Percentiles rank a stretch among this genome's conserved stretches.
Evolutionary conservation across 2,797 vertebrate genomes (phyloP).

Genomic region (Chromis chromis): DNA sequence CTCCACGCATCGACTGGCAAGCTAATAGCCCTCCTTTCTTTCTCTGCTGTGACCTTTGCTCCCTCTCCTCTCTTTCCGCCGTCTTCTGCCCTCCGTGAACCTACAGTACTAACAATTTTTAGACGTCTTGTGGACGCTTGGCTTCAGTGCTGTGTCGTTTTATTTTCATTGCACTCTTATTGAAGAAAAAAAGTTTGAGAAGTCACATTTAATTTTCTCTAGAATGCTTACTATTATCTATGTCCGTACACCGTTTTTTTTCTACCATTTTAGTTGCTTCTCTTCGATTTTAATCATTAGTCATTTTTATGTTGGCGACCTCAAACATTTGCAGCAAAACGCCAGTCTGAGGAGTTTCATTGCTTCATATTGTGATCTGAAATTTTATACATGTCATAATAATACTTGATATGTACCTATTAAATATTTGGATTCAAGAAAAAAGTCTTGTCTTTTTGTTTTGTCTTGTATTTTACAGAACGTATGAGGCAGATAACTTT

Average conservation of each 20-base stretch:
- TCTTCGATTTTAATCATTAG: constrained; percentile 88
- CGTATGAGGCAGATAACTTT: background rate
- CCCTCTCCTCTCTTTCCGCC: constrained; percentile 73
- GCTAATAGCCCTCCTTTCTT: constrained; percentile 84
- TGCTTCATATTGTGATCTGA: constrained; percentile 97
- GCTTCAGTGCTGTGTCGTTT: constrained; percentile 94
- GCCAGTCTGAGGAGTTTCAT: constrained; percentile 91
- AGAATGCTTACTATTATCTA: constrained; percentile 81
- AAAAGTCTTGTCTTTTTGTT: constrained; percentile 26
- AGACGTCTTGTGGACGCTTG: constrained; percentile 95
- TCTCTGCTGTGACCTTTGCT: constrained; percentile 88
- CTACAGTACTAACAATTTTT: constrained; percentile 91
- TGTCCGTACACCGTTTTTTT: constrained; percentile 83
- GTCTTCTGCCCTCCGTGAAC: constrained; percentile 87
- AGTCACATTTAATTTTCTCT: constrained; percentile 81
- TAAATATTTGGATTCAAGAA: constrained; percentile 99
- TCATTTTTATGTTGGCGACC: constrained; percentile 88
- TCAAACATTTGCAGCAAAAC: constrained; percentile 67
- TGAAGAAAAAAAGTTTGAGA: constrained; percentile 78
- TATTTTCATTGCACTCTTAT: constrained; percentile 89
- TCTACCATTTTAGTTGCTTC: constrained; percentile 88
- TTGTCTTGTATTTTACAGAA: background rate
- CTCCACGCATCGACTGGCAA: constrained; percentile 84
- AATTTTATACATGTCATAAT: constrained; percentile 99
- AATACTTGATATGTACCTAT: constrained; percentile 95